Percentiles rank a stretch among this genome's conserved stretches.
Evolutionary conservation across 2,113 vertebrate species (phyloP).

Genomic region (Ceratotherium simum): DNA sequence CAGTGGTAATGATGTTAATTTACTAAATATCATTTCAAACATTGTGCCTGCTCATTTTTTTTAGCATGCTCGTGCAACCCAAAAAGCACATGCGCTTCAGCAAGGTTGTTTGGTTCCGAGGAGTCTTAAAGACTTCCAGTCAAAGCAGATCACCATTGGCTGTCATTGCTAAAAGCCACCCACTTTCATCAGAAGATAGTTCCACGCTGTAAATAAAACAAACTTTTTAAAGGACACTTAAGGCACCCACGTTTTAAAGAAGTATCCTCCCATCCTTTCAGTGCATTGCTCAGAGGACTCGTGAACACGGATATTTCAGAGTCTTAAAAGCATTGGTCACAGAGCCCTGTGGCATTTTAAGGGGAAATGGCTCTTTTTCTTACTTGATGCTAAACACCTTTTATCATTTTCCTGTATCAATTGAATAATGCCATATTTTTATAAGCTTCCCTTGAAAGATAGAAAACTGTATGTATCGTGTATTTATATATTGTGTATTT

Average conservation of each 20-base stretch:
- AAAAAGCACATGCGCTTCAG: slow-evolving; percentile 21
- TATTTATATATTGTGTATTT: neutral
- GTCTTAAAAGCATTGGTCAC: neutral
- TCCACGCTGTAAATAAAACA: slow-evolving; percentile 13
- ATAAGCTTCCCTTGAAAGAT: neutral
- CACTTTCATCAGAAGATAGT: slow-evolving; percentile 32
- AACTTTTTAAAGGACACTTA: neutral
- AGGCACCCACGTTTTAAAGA: neutral
- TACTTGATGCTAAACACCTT: neutral
- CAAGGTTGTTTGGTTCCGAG: neutral
- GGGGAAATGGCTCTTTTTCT: neutral
- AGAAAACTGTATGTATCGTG: neutral
- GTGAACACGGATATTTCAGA: neutral
- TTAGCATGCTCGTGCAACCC: neutral
- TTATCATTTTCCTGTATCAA: neutral
- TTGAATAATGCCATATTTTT: neutral
- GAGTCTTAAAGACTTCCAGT: neutral
- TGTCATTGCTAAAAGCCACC: neutral
- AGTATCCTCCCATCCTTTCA: neutral
- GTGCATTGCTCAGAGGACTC: neutral
- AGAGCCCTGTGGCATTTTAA: neutral
- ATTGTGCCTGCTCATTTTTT: neutral
- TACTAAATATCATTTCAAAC: slow-evolving; percentile 42
- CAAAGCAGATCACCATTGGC: slow-evolving; percentile 15
- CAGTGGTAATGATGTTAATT: neutral